Evolutionary conservation across 2,113 vertebrate species (phyloP).

Genomic region (Semnornis frantzii): DNA sequence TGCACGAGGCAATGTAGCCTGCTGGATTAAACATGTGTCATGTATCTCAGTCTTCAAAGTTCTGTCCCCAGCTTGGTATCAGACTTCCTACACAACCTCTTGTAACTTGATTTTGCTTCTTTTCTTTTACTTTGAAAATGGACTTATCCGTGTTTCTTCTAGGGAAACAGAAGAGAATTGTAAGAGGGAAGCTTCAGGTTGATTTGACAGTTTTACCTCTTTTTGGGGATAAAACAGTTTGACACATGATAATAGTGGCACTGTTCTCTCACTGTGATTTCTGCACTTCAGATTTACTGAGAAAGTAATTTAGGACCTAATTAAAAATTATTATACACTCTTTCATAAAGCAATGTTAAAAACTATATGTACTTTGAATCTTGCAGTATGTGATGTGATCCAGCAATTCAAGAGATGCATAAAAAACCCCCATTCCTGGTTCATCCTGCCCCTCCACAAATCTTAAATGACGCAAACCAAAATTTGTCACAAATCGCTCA

Average conservation of each 20-base stretch:
- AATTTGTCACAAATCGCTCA: background rate
- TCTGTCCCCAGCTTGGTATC: background rate
- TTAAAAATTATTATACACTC: background rate
- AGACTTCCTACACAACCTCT: background rate
- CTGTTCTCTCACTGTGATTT: background rate
- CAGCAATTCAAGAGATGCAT: background rate
- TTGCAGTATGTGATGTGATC: background rate
- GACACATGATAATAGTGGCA: background rate
- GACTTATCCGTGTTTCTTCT: background rate
- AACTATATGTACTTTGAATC: background rate
- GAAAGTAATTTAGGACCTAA: background rate
- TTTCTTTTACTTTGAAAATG: background rate
- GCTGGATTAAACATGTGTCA: slow-evolving; percentile 4
- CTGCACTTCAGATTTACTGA: background rate
- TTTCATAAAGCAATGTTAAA: background rate
- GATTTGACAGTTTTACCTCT: background rate
- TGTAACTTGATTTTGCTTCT: background rate
- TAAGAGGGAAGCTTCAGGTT: background rate
- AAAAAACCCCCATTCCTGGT: accelerated
- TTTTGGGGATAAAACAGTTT: background rate
- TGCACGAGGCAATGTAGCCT: background rate
- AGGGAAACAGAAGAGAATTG: background rate
- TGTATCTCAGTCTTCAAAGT: background rate
- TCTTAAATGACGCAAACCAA: background rate
- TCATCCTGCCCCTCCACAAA: background rate